Conservation (phyloP, 1,140 invertebrate genomes). For the Pseudomyrmex dendroicus region DNA sequence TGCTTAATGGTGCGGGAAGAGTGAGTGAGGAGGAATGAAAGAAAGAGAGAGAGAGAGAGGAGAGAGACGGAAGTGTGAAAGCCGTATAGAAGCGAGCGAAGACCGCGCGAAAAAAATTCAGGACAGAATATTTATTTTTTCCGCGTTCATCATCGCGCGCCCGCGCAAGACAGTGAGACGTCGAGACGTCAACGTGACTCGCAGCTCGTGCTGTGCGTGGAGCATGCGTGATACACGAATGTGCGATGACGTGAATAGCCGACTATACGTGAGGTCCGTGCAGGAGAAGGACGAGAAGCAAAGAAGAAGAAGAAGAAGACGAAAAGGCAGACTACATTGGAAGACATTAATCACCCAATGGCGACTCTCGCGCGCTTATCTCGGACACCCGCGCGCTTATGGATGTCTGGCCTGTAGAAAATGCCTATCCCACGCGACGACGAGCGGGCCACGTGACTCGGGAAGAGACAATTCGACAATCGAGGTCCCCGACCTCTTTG, state of each 20-base stretch:
- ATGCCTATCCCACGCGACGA: constrained; percentile 43
- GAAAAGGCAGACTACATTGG: constrained; percentile 62
- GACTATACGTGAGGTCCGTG: constrained; percentile 71
- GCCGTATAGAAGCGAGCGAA: constrained; percentile 16
- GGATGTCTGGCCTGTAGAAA: constrained; percentile 58
- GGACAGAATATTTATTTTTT: constrained; percentile 69
- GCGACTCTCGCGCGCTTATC: constrained; percentile 61
- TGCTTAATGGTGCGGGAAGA: too few species aligned
- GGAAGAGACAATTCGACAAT: neutral
- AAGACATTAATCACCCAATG: constrained; percentile 77
- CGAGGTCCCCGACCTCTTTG: neutral
- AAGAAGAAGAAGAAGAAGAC: constrained; percentile 45
- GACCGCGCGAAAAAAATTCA: constrained; percentile 51
- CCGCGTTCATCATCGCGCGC: constrained; percentile 34
- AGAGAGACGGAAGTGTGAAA: neutral
- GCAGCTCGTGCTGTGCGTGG: constrained; percentile 67
- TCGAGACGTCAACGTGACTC: constrained; percentile 74
- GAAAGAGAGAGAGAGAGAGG: neutral
- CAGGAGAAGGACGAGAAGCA: constrained; percentile 23
- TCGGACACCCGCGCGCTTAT: constrained; percentile 51
- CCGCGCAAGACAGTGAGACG: constrained; percentile 59
- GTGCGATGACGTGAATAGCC: constrained; percentile 73
- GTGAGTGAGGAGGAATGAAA: neutral
- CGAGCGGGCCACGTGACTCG: constrained; percentile 50
- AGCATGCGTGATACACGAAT: constrained; percentile 71